Evolutionary conservation across 2,888 invertebrate species (phyloP).

Genomic region (Conus canariensis): DNA sequence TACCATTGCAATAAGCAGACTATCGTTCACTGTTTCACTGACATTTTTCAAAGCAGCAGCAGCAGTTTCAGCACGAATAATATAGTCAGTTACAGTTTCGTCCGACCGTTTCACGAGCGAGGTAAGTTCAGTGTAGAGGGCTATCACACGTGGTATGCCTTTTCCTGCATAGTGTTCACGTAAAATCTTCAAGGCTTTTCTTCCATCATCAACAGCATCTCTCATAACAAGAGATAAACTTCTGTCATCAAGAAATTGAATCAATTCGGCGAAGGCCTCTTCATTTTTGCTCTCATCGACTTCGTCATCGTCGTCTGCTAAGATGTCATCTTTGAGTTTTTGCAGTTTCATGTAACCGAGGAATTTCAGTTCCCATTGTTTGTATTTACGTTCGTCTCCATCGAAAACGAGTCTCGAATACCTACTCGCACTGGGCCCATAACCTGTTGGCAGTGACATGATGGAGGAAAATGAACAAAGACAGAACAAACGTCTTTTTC

Average conservation of each 20-base stretch:
- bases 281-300: constrained; percentile 49
- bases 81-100: constrained; percentile 52
- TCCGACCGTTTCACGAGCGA: constrained; percentile 42
- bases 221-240: constrained; percentile 53
- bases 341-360: neutral
- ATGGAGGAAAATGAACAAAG: too few species aligned
- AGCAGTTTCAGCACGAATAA: constrained; percentile 45
- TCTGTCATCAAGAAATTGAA: constrained; percentile 54
- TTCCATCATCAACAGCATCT: constrained; percentile 55
- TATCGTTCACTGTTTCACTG: constrained; percentile 50
- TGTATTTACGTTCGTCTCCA: too few species aligned
- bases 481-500: too few species aligned
- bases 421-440: too few species aligned
- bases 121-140: constrained; percentile 53
- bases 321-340: constrained; percentile 42
- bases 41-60: constrained; percentile 38
- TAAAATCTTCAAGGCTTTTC: constrained; percentile 52
- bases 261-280: constrained; percentile 52
- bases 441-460: too few species aligned
- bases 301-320: neutral
- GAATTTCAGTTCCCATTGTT: too few species aligned
- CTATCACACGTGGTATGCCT: constrained; percentile 53
- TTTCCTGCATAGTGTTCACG: constrained; percentile 49
- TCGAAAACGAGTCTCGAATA: too few species aligned
- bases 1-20: constrained; percentile 48